Conservation (phyloP, 2,888 invertebrate genomes). For the Cephalotes varians region DNA sequence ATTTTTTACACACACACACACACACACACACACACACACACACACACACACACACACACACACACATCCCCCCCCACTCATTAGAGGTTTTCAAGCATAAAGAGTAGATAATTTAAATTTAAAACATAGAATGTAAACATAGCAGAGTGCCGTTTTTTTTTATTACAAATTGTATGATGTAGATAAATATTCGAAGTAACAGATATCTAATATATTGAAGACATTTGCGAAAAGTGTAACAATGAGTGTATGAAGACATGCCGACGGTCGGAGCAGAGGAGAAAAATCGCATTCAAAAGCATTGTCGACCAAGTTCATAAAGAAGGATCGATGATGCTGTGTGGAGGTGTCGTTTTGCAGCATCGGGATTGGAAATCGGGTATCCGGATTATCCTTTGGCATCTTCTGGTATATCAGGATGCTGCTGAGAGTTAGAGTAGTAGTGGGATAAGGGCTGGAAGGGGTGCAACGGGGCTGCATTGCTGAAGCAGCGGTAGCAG, state of each 20-base stretch:
- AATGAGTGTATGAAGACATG: constrained; percentile 6
- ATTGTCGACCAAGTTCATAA: constrained; percentile 39
- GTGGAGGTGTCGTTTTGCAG: constrained; percentile 58
- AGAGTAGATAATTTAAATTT: background rate
- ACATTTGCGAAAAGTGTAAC: background rate
- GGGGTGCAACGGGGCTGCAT: constrained; percentile 41
- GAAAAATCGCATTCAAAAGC: constrained; percentile 52
- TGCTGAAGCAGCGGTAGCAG: constrained; percentile 66
- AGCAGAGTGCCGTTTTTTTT: background rate
- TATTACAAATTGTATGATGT: background rate
- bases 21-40: too few relatives aligned
- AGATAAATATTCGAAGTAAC: background rate
- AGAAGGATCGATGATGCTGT: constrained; percentile 44
- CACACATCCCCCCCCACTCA: too few relatives aligned
- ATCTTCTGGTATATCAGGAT: constrained; percentile 60
- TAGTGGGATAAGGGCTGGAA: background rate
- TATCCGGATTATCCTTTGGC: constrained; percentile 70
- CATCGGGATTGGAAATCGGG: constrained; percentile 69
- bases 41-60: too few relatives aligned
- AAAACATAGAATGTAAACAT: constrained; percentile 4
- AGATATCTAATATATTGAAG: background rate
- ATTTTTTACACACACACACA: too few relatives aligned
- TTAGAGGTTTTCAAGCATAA: background rate
- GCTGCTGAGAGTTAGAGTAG: constrained; percentile 57
- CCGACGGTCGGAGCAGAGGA: background rate